Conservation (phyloP, 2,888 invertebrate species). For the Cryptus armator region DNA sequence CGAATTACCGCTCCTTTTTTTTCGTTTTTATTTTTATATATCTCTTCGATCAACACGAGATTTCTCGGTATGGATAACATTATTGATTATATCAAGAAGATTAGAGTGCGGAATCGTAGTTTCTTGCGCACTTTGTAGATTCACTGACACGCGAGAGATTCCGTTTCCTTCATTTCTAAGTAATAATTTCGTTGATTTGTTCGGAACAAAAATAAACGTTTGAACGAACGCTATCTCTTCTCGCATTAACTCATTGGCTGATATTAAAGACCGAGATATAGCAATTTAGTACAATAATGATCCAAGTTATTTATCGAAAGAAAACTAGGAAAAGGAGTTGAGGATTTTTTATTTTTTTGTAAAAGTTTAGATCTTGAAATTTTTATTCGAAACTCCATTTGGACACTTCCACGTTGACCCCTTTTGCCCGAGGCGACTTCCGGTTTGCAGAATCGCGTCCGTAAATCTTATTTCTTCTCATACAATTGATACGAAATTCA, state of each 20-base stretch:
- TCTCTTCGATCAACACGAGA: neutral
- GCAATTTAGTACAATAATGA: neutral
- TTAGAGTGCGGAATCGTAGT: neutral
- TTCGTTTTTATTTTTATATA: neutral
- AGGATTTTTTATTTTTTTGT: neutral
- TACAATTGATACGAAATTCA: conserved; percentile 12
- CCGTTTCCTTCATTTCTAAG: conserved; percentile 24
- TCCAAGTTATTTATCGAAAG: neutral
- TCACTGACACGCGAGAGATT: conserved; percentile 31
- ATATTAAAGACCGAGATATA: neutral
- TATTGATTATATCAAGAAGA: conserved; percentile 23
- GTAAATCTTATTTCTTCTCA: neutral
- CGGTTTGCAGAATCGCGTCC: neutral
- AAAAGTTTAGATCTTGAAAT: neutral
- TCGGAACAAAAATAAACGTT: neutral
- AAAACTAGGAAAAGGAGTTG: neutral
- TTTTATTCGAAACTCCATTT: neutral
- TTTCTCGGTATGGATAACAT: conserved; percentile 25
- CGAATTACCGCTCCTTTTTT: neutral
- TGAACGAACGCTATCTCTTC: neutral
- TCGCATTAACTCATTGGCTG: neutral
- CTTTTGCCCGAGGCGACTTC: neutral
- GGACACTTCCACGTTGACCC: neutral
- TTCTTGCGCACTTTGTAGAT: conserved; percentile 12
- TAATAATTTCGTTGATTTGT: neutral